These are phyloP conservation scores for Anadara kagoshimensis DNA, from an alignment of 1,140 invertebrate genomes.

Conservation along the genomic window DNA sequence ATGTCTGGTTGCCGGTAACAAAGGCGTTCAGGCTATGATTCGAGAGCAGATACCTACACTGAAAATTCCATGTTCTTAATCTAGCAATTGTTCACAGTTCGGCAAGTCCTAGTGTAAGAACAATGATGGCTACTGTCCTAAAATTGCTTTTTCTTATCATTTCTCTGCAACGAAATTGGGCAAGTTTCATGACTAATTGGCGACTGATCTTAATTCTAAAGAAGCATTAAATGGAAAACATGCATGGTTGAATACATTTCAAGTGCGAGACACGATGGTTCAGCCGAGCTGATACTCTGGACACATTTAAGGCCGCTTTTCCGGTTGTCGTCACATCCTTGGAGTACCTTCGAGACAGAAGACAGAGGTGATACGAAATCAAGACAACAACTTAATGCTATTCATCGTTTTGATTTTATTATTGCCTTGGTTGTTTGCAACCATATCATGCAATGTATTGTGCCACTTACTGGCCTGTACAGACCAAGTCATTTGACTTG, in stretches of 20 bases:
- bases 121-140: slow-evolving; percentile 33
- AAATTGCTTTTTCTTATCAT: slow-evolving; percentile 32
- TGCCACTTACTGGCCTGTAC: no score
- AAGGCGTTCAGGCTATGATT: slow-evolving; percentile 31
- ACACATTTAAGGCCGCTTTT: slow-evolving; percentile 32
- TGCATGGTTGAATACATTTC: slow-evolving; percentile 15
- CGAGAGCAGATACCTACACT: slow-evolving; percentile 30
- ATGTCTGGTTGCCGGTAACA: slow-evolving; percentile 31
- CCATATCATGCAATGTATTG: no score
- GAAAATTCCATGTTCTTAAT: slow-evolving; percentile 35
- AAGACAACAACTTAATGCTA: slow-evolving; percentile 7
- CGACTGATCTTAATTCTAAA: slow-evolving; percentile 6
- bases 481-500: no score
- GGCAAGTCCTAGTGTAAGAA: slow-evolving; percentile 18
- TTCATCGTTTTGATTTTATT: slow-evolving; percentile 35
- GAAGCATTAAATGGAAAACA: slow-evolving; percentile 22
- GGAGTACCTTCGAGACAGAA: slow-evolving; percentile 7
- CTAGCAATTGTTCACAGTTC: slow-evolving; percentile 37
- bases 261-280: slow-evolving; percentile 38
- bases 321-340: slow-evolving; percentile 18
- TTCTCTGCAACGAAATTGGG: slow-evolving; percentile 26
- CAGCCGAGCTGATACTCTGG: slow-evolving; percentile 20
- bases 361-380: slow-evolving; percentile 29
- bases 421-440: no score
- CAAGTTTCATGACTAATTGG: slow-evolving; percentile 18